These are phyloP conservation scores for Ctenodactylus gundi DNA, from an alignment of 2,113 vertebrate genomes.

Conservation along the genomic window DNA sequence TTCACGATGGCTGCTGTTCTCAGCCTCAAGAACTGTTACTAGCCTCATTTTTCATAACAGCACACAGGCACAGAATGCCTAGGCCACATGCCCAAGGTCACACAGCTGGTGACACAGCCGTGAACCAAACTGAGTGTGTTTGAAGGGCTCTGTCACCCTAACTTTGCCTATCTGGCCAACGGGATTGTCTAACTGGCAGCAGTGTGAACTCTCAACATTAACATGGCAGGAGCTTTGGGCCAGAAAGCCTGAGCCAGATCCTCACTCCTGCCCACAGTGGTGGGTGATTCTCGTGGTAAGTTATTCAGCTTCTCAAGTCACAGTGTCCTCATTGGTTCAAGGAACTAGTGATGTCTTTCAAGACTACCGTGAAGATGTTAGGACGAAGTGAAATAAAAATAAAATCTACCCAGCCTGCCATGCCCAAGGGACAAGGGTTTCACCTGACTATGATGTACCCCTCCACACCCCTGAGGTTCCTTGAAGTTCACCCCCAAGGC, in stretches of 20 bases:
- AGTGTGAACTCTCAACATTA: background rate
- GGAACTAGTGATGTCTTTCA: background rate
- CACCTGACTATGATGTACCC: background rate
- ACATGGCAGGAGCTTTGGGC: background rate
- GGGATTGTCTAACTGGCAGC: background rate
- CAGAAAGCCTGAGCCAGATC: background rate
- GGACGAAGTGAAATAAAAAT: background rate
- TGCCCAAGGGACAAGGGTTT: background rate
- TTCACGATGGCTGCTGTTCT: too few relatives aligned
- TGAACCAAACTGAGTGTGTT: background rate
- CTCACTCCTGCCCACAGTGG: background rate
- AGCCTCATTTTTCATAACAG: background rate
- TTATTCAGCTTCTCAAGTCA: background rate
- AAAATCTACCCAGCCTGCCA: background rate
- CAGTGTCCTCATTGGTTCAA: background rate
- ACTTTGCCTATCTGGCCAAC: background rate
- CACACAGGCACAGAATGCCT: background rate
- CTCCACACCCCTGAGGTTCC: background rate
- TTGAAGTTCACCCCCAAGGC: background rate
- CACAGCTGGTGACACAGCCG: background rate
- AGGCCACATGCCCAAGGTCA: background rate
- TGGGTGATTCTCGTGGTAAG: background rate
- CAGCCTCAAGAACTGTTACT: too few relatives aligned
- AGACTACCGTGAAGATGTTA: background rate
- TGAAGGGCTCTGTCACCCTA: too few relatives aligned